A percentile compares a stretch with the other conserved stretches of the same genome.
Evolutionary conservation across 37 sponge, comb jelly and placozoan genomes (phyloP).

Genomic region (Axinella damicornis): DNA sequence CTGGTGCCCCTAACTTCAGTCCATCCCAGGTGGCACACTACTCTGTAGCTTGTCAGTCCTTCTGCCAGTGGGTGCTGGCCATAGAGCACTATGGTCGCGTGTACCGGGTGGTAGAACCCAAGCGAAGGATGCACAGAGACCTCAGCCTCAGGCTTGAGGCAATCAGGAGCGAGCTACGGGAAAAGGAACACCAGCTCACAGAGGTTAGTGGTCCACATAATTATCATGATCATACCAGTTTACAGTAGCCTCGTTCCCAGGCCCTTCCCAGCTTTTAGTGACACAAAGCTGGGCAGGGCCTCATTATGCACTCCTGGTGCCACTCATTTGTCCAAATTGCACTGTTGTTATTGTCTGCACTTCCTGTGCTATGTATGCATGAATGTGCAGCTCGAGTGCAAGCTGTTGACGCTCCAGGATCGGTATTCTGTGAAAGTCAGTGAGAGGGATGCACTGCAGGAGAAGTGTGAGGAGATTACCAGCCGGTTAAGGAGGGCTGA

Average conservation of each 20-base stretch:
- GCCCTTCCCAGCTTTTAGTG: too few relatives aligned
- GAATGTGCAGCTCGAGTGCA: slow-evolving; percentile 11
- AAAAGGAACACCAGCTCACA: slow-evolving; percentile 34
- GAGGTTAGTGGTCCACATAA: too few relatives aligned
- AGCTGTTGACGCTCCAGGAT: not conserved
- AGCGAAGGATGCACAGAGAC: slow-evolving; percentile 5
- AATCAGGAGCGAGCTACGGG: slow-evolving; percentile 1
- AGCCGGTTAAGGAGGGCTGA: slow-evolving; percentile 20
- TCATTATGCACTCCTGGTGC: too few relatives aligned
- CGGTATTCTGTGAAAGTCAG: not conserved
- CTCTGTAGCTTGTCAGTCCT: slow-evolving; percentile 84
- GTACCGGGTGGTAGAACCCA: slow-evolving; percentile 45
- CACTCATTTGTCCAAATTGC: too few relatives aligned
- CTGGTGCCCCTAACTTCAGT: slow-evolving; percentile 53
- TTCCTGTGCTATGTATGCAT: too few relatives aligned
- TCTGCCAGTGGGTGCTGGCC: slow-evolving; percentile 86
- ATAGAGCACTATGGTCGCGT: slow-evolving; percentile 73
- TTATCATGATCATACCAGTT: too few relatives aligned
- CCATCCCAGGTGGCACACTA: slow-evolving; percentile 64
- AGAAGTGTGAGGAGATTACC: slow-evolving; percentile 30
- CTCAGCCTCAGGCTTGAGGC: slow-evolving; percentile 3
- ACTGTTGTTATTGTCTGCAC: too few relatives aligned
- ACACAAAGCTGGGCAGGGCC: too few relatives aligned
- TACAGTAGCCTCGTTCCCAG: too few relatives aligned
- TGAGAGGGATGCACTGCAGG: slow-evolving; percentile 23